Evolutionary conservation across 1,140 invertebrate genomes (phyloP).

Genomic region (Andrena cerasifolii): DNA sequence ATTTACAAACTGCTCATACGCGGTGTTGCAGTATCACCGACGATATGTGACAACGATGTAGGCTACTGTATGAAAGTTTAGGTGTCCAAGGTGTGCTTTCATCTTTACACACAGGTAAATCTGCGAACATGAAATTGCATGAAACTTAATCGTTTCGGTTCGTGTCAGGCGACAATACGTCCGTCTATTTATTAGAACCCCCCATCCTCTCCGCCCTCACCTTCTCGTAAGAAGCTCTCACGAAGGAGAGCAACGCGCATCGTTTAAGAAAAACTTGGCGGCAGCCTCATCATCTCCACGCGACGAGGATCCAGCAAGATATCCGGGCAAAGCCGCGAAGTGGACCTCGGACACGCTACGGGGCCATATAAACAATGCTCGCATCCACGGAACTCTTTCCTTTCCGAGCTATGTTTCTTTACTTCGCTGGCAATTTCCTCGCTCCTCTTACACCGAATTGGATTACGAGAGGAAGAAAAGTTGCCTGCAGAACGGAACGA

Average conservation of each 20-base stretch:
- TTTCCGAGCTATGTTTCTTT: constrained; percentile 34
- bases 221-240: background rate
- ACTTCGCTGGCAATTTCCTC: constrained; percentile 64
- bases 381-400: constrained; percentile 58
- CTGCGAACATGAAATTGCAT: background rate
- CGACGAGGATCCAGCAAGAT: constrained; percentile 4
- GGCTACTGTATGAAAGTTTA: no score
- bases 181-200: background rate
- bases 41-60: no score
- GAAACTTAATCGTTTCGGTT: background rate
- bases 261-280: constrained; percentile 39
- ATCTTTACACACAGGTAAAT: no score
- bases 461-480: constrained; percentile 73
- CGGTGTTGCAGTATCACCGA: no score
- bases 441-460: constrained; percentile 68
- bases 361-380: constrained; percentile 47
- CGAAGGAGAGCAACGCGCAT: background rate
- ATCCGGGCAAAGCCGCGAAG: constrained; percentile 33
- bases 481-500: constrained; percentile 56
- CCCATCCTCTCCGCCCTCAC: background rate
- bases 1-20: no score
- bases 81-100: no score
- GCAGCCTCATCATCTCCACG: constrained; percentile 14
- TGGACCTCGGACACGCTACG: constrained; percentile 62
- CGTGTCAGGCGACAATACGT: constrained; percentile 15